Evolutionary conservation across 2,888 invertebrate genomes (phyloP).

Genomic region (Ochropacha duplaris): DNA sequence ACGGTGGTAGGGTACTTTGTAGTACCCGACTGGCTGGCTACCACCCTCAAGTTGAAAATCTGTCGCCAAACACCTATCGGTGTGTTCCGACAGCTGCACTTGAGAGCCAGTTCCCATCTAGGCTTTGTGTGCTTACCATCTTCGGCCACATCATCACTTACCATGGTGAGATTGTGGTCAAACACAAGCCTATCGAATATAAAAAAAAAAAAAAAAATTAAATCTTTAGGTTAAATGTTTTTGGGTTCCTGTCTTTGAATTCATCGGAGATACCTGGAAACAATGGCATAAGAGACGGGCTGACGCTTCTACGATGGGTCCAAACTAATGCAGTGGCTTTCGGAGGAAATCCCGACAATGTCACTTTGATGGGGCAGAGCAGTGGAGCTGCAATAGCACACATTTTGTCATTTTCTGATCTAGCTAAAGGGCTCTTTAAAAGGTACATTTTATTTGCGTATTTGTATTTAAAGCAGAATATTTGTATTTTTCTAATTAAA

Average conservation of each 20-base stretch:
- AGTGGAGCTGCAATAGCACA: constrained; percentile 53
- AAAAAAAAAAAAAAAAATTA: too few species aligned
- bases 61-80: too few species aligned
- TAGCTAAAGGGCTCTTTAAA: constrained; percentile 51
- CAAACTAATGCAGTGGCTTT: constrained; percentile 49
- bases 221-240: constrained; percentile 49
- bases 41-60: too few species aligned
- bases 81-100: too few species aligned
- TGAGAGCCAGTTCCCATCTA: too few species aligned
- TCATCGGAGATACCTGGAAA: constrained; percentile 57
- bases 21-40: too few species aligned
- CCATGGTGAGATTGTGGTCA: too few species aligned
- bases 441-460: constrained; percentile 30
- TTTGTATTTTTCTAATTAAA: background rate
- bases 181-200: too few species aligned
- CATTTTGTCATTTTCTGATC: constrained; percentile 45
- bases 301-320: constrained; percentile 62
- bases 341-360: constrained; percentile 56
- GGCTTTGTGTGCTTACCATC: too few species aligned
- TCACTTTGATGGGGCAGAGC: constrained; percentile 64
- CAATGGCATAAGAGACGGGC: constrained; percentile 56
- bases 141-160: too few species aligned
- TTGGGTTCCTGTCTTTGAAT: constrained; percentile 63
- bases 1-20: too few species aligned
- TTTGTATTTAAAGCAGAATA: background rate